Evolutionary conservation across 92 coral and sea anemone species (phyloP).

Genomic region (Zoanthus gigantus): DNA sequence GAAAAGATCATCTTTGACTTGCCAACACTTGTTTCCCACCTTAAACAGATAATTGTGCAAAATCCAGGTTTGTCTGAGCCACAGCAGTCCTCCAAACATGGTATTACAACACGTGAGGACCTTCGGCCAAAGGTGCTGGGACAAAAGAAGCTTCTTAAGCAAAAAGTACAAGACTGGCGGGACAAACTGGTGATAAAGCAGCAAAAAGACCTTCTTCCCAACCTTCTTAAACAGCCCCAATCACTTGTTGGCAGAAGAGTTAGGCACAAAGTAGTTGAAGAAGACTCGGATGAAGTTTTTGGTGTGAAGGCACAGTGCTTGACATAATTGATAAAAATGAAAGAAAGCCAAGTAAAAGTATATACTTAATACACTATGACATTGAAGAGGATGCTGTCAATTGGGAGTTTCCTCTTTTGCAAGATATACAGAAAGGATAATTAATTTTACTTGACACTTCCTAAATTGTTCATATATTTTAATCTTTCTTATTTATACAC

Average conservation of each 20-base stretch:
- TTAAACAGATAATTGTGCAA: not conserved
- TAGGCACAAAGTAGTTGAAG: not conserved
- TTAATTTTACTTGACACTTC: too few species aligned
- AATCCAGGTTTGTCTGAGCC: not conserved
- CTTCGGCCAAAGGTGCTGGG: not conserved
- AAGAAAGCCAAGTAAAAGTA: not conserved
- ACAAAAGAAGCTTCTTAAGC: not conserved
- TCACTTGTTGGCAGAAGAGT: not conserved
- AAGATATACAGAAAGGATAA: too few species aligned
- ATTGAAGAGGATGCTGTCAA: not conserved
- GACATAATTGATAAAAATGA: not conserved
- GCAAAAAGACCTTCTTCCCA: not conserved
- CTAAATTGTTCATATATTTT: too few species aligned
- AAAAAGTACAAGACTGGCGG: not conserved
- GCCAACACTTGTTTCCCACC: not conserved
- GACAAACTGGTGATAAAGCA: not conserved
- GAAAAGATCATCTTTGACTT: not conserved
- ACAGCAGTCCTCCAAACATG: not conserved
- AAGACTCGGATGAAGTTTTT: not conserved
- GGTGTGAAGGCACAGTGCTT: constrained; percentile 10
- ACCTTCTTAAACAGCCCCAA: not conserved
- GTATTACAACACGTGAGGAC: not conserved
- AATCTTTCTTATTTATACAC: too few species aligned
- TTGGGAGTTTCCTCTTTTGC: too few species aligned
- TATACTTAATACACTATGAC: not conserved